A percentile compares a stretch with the other conserved stretches of the same genome.
Evolutionary conservation across 2,113 vertebrate genomes (phyloP).

Genomic region (Donacobius atricapilla): DNA sequence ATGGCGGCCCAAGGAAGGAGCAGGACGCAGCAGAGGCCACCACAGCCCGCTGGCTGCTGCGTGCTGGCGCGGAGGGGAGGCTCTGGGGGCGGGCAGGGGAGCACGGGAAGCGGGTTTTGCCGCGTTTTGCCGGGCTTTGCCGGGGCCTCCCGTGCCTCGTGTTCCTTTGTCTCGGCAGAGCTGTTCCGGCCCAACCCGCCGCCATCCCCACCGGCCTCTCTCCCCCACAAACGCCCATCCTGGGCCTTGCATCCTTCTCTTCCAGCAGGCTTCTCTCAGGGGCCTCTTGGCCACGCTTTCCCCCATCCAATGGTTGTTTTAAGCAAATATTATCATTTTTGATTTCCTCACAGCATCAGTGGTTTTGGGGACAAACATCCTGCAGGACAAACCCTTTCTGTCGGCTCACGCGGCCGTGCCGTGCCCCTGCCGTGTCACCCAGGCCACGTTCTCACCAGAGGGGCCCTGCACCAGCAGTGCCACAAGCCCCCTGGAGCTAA

Average conservation of each 20-base stretch:
- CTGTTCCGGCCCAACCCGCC: neutral
- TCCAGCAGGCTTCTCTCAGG: neutral
- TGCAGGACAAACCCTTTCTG: accelerated
- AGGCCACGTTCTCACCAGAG: accelerated
- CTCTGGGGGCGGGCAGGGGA: neutral
- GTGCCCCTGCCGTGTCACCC: accelerated
- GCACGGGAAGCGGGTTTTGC: neutral
- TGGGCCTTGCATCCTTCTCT: neutral
- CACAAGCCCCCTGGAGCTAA: neutral
- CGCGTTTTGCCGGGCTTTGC: accelerated
- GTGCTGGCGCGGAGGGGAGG: neutral
- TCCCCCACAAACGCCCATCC: accelerated
- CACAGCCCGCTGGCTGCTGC: accelerated
- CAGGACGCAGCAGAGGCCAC: accelerated
- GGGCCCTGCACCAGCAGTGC: accelerated
- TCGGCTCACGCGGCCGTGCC: accelerated
- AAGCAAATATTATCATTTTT: accelerated
- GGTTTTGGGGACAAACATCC: neutral
- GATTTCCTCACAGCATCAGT: accelerated
- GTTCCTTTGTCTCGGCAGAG: neutral
- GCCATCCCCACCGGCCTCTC: neutral
- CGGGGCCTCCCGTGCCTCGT: neutral
- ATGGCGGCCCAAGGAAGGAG: accelerated
- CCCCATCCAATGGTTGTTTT: neutral
- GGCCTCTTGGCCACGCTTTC: neutral